These are phyloP conservation scores for Myrmecobius fasciatus DNA, from an alignment of 2,113 vertebrate genomes.

Conservation along the genomic window DNA sequence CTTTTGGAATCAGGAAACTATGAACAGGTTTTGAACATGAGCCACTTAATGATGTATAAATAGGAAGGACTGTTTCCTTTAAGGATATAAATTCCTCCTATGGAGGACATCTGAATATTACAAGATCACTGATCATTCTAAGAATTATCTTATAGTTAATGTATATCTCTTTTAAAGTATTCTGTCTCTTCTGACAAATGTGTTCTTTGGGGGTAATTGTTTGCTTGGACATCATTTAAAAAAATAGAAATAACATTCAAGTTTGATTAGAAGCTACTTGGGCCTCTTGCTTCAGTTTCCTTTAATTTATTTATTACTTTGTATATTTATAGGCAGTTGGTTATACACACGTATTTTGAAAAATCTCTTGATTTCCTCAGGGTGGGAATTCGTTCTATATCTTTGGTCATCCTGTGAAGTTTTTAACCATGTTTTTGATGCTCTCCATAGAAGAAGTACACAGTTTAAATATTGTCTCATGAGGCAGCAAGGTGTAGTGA, in stretches of 20 bases:
- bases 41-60: constrained; percentile 68
- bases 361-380: not conserved
- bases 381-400: not conserved
- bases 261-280: constrained; percentile 65
- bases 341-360: constrained; percentile 29
- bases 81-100: constrained; percentile 69
- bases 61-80: constrained; percentile 71
- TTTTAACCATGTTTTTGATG: not conserved
- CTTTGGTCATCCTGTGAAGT: not conserved
- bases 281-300: constrained; percentile 52
- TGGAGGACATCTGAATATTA: not conserved
- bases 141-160: constrained; percentile 62
- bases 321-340: constrained; percentile 49
- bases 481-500: not conserved
- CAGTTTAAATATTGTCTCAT: not conserved
- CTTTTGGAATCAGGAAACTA: constrained; percentile 45
- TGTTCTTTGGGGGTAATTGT: constrained; percentile 52
- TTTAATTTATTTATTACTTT: constrained; percentile 62
- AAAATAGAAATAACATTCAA: constrained; percentile 52
- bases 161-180: constrained; percentile 60
- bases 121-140: constrained; percentile 61
- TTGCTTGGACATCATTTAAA: constrained; percentile 53
- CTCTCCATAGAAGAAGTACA: not conserved
- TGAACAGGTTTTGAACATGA: constrained; percentile 60
- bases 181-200: constrained; percentile 62